Percentiles rank a stretch among this genome's conserved stretches.
phyloP scores from a whole-genome alignment of 30 jellyfish, hydroid and myxozoan species.

The Aurelia aurita complex sp. Pacific region DNA sequence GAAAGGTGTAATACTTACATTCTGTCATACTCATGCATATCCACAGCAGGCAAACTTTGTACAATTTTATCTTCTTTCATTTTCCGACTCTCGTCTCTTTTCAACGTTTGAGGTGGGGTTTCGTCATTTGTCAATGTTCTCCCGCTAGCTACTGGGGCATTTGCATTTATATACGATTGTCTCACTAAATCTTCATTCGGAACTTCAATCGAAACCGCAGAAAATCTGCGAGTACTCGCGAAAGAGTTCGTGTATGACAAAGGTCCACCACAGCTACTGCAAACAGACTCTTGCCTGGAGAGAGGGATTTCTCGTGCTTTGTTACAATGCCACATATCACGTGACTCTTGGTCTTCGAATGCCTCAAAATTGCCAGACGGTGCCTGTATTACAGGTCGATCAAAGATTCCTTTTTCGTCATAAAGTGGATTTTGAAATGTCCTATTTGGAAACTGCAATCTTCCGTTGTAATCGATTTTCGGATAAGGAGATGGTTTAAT shows the following conservation, averaged over 20 bases:
- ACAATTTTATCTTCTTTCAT: neutral
- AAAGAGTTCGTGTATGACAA: conserved; percentile 39
- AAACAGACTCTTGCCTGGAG: conserved; percentile 33
- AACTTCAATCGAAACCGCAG: conserved; percentile 60
- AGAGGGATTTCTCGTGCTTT: conserved; percentile 3
- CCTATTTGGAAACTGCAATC: too few species aligned
- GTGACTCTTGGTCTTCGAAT: conserved; percentile 30
- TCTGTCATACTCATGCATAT: neutral
- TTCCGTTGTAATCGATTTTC: too few species aligned
- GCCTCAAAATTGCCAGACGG: neutral
- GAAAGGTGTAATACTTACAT: neutral
- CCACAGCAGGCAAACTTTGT: neutral
- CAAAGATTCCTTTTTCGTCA: too few species aligned
- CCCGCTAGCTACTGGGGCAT: neutral
- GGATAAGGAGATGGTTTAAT: too few species aligned
- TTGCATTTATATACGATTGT: conserved; percentile 1
- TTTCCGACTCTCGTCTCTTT: neutral
- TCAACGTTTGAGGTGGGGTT: neutral
- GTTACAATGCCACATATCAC: conserved; percentile 41
- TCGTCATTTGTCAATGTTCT: neutral
- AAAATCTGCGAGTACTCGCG: conserved; percentile 59
- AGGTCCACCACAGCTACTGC: conserved; percentile 75
- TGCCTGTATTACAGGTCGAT: too few species aligned
- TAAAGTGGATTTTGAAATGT: too few species aligned
- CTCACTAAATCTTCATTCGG: conserved; percentile 33